Evolutionary conservation across 1,140 invertebrate species (phyloP).

Genomic region (Neodiprion lecontei): DNA sequence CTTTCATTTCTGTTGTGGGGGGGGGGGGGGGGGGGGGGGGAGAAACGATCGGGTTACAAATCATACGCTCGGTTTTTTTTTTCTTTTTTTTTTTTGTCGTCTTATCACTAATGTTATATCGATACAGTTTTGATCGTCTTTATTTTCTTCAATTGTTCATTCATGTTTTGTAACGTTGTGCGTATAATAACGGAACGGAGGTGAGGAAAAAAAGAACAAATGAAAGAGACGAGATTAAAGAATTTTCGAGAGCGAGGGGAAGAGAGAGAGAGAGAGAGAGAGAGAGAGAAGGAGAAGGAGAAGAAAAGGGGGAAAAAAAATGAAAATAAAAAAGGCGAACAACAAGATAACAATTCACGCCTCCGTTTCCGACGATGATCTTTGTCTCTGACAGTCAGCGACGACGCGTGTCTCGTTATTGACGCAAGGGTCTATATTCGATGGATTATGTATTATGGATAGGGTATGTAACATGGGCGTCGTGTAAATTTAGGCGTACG

Average conservation of each 20-base stretch:
- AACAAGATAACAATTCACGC: slow-evolving; percentile 30
- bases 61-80: neutral
- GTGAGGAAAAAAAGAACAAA: too few species aligned
- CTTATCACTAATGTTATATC: neutral
- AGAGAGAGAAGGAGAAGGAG: slow-evolving; percentile 16
- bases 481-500: too few species aligned
- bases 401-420: slow-evolving; percentile 31
- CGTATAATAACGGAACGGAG: too few species aligned
- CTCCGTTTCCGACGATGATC: slow-evolving; percentile 39
- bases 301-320: slow-evolving; percentile 3
- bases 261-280: slow-evolving; percentile 16
- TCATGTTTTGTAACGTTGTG: too few species aligned
- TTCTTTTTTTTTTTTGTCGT: neutral
- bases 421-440: slow-evolving; percentile 21
- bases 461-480: too few species aligned
- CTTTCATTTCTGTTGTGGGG: slow-evolving; percentile 34
- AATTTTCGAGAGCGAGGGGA: too few species aligned
- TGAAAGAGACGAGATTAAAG: neutral
- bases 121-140: neutral
- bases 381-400: slow-evolving; percentile 39
- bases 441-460: too few species aligned
- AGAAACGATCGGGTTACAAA: too few species aligned
- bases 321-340: slow-evolving; percentile 13
- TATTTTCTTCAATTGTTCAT: neutral
- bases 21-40: slow-evolving; percentile 14